phyloP scores from a whole-genome alignment of 2,888 invertebrate species.

The Drosophila anceps region DNA sequence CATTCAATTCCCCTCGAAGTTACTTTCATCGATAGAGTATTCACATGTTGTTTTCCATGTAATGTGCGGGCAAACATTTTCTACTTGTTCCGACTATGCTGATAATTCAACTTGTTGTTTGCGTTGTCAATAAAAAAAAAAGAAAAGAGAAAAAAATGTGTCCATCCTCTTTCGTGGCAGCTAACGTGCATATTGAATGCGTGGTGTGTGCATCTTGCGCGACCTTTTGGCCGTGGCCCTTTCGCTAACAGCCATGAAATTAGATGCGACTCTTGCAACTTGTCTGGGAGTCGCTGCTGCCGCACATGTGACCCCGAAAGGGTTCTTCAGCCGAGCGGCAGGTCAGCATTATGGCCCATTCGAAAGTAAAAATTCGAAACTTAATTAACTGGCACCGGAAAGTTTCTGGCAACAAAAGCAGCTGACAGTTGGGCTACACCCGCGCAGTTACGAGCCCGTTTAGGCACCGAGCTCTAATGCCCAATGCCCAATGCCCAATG shows the following conservation, averaged over 20 bases:
- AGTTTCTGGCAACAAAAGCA: slow-evolving; percentile 67
- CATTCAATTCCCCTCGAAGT: background rate
- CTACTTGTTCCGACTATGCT: slow-evolving; percentile 28
- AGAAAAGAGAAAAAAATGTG: slow-evolving; percentile 56
- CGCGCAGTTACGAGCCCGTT: slow-evolving; percentile 60
- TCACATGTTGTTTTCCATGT: background rate
- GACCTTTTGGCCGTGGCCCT: slow-evolving; percentile 74
- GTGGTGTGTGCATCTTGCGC: slow-evolving; percentile 66
- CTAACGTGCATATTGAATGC: slow-evolving; percentile 70
- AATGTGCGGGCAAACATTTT: background rate
- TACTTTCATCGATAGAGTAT: slow-evolving; percentile 22
- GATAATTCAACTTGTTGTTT: slow-evolving; percentile 42
- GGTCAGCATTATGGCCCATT: slow-evolving; percentile 67
- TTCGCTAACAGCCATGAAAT: slow-evolving; percentile 79
- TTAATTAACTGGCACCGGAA: slow-evolving; percentile 72
- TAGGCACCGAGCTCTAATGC: background rate
- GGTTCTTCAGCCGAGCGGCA: slow-evolving; percentile 56
- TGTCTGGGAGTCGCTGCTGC: slow-evolving; percentile 47
- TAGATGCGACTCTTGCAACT: slow-evolving; percentile 67
- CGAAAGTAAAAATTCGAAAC: slow-evolving; percentile 75
- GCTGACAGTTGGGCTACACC: slow-evolving; percentile 78
- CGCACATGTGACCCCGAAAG: slow-evolving; percentile 71
- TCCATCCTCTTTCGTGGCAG: slow-evolving; percentile 39
- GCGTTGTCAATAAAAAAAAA: slow-evolving; percentile 74
- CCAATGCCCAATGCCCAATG: slow-evolving; percentile 38